Evolutionary conservation across 2,888 invertebrate genomes (phyloP).

Genomic region (Agriopis leucophaearia): DNA sequence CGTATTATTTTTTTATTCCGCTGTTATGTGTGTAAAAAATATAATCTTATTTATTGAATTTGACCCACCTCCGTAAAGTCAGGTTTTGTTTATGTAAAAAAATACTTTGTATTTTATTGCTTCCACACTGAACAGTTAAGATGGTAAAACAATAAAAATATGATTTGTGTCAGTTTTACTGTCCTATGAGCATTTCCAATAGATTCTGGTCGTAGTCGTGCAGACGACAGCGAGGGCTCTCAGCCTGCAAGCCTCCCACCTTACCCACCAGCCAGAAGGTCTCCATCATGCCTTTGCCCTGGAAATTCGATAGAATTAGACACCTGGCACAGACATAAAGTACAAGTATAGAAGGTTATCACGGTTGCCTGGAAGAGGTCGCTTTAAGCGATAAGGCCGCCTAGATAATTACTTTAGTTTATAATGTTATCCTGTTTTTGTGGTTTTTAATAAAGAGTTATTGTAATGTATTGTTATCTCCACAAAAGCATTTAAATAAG

Average conservation of each 20-base stretch:
- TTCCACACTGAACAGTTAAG: background rate
- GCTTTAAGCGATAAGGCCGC: too few relatives aligned
- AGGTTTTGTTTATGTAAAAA: background rate
- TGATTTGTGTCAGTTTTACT: constrained; percentile 38
- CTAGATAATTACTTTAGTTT: too few relatives aligned
- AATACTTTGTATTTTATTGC: background rate
- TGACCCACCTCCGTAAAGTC: too few relatives aligned
- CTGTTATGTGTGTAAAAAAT: too few relatives aligned
- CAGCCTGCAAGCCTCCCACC: constrained; percentile 60
- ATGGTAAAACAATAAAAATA: background rate
- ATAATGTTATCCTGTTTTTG: too few relatives aligned
- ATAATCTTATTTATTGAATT: too few relatives aligned
- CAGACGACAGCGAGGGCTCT: constrained; percentile 67
- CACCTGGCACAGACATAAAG: background rate
- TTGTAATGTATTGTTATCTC: too few relatives aligned
- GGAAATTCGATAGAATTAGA: constrained; percentile 39
- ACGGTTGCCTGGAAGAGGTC: too few relatives aligned
- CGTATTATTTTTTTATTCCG: too few relatives aligned
- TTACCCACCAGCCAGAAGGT: constrained; percentile 85
- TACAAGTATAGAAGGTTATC: too few relatives aligned
- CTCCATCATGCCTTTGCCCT: constrained; percentile 86
- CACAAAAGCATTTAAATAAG: too few relatives aligned
- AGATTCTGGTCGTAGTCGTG: constrained; percentile 76
- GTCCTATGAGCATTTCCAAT: constrained; percentile 71
- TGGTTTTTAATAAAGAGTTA: too few relatives aligned